Evolutionary conservation across 2,113 vertebrate genomes (phyloP), one percentile per base, ranked within the genome.

Genomic region (Pogona vitticeps): DNA sequence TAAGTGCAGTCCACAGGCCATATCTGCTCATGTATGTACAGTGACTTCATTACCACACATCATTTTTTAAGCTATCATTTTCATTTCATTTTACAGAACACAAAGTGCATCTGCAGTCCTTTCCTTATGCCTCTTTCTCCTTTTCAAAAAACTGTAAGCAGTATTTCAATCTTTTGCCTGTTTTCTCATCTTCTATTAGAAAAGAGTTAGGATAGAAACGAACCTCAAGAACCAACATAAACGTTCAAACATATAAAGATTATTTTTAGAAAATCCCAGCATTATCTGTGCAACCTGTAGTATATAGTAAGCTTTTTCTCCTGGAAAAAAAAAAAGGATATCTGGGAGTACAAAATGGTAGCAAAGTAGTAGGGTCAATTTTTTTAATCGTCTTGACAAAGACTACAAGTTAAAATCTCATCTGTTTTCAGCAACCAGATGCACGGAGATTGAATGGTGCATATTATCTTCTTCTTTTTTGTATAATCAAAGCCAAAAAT

Each of bases 121-220:
- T 9, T 33, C 59, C 58, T 28, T 9, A 83, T 17, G 17, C 15
- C 40, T 1, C 23, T 18, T 17, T 86, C 18, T 31, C 78, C 52
- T 52, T 26, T 36, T 78, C 2, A 33, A 17, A 63, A 46, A 88
- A 67, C 3, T 46, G 90, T 63, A 1, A 67, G 70, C 36, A 36
- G 79, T 33, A 14, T 68, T 77, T 92, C 58, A n/a, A 70, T n/a
- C 1, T 70, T 83, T n/a, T 83, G n/a, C 28, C 21, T 77, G 23
- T 83, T 82, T 83, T 86, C 14, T 28, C 21, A 42, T 23, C 61
- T 90, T 79, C 20, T 76, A 40, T 0, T n/a, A 78, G 31, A 56
- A 83, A 23, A 33, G 4, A 36, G 1, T 23, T 59, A 63, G 0
- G 0, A 0, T 86, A 52, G 0, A 0, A 77, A 88, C 21, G 0